Percentiles rank a stretch among this genome's conserved stretches.
phyloP scores from a whole-genome alignment of 2,113 vertebrate species.

The Antechinus flavipes region DNA sequence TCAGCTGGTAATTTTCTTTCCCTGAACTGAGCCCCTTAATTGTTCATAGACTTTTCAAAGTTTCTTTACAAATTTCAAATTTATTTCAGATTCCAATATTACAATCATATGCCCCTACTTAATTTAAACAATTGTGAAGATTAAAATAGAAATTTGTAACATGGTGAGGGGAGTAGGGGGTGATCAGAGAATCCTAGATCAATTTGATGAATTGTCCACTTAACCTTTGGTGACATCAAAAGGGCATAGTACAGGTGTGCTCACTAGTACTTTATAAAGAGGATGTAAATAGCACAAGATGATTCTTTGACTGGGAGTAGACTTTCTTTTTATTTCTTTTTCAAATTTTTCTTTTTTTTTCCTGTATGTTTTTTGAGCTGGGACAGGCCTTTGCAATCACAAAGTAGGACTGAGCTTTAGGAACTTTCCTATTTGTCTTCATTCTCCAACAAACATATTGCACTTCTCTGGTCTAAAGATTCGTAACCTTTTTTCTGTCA shows the following conservation, averaged over 20 bases:
- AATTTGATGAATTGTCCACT: neutral
- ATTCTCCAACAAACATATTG: neutral
- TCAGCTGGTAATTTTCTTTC: neutral
- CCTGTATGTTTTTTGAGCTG: neutral
- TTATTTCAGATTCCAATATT: neutral
- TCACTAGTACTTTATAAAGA: neutral
- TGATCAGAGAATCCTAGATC: neutral
- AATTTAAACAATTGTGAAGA: neutral
- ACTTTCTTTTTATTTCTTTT: neutral
- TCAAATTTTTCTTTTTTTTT: neutral
- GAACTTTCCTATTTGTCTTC: neutral
- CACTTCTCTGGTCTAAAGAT: neutral
- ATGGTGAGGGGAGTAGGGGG: neutral
- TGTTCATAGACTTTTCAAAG: neutral
- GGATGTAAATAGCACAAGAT: neutral
- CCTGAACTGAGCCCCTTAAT: neutral
- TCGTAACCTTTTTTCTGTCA: neutral
- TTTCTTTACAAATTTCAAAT: neutral
- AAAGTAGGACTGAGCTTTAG: neutral
- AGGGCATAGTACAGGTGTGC: neutral
- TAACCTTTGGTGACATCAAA: neutral
- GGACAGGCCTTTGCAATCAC: neutral
- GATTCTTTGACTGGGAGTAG: neutral
- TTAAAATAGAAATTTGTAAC: neutral
- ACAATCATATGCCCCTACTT: neutral